phyloP scores from a whole-genome alignment of 2,797 vertebrate genomes.

The Melanotaenia pygmaea region DNA sequence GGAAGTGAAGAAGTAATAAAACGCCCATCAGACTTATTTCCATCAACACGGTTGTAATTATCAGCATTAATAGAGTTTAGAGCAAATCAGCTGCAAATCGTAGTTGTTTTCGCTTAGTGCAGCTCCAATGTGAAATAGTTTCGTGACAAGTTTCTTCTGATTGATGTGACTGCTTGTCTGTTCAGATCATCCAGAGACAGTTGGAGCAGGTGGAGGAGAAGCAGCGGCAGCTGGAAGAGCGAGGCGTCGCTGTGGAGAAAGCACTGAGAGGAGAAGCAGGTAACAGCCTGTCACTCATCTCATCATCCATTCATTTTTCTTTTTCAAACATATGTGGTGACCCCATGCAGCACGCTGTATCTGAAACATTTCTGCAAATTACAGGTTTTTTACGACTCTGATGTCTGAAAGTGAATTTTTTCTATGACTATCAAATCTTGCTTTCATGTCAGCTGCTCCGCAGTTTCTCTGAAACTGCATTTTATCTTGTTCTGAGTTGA shows the following conservation, averaged over 20 bases:
- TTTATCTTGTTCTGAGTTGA: constrained; percentile 41
- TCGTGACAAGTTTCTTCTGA: not conserved
- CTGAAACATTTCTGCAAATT: constrained; percentile 8
- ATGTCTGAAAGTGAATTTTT: constrained; percentile 18
- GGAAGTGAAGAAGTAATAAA: not conserved
- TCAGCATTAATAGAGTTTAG: constrained; percentile 4
- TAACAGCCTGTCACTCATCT: constrained; percentile 71
- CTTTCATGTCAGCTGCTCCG: constrained; percentile 13
- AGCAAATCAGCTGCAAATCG: constrained; percentile 23
- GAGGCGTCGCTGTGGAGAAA: constrained; percentile 97
- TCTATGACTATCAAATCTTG: not conserved
- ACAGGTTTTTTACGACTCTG: constrained; percentile 4
- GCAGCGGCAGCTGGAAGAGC: constrained; percentile 95
- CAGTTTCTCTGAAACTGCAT: not conserved
- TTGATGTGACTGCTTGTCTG: constrained; percentile 18
- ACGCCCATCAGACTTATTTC: not conserved
- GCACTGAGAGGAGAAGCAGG: constrained; percentile 98
- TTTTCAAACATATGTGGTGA: not conserved
- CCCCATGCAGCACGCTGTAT: not conserved
- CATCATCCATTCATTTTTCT: not conserved
- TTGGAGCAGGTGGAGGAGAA: constrained; percentile 99
- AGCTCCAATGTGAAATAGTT: not conserved
- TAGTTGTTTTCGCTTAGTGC: constrained; percentile 17
- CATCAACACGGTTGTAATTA: constrained; percentile 40
- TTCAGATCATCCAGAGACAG: constrained; percentile 98